Evolutionary conservation across 2,113 vertebrate genomes (phyloP).

Genomic region (Hymenochirus boettgeri): DNA sequence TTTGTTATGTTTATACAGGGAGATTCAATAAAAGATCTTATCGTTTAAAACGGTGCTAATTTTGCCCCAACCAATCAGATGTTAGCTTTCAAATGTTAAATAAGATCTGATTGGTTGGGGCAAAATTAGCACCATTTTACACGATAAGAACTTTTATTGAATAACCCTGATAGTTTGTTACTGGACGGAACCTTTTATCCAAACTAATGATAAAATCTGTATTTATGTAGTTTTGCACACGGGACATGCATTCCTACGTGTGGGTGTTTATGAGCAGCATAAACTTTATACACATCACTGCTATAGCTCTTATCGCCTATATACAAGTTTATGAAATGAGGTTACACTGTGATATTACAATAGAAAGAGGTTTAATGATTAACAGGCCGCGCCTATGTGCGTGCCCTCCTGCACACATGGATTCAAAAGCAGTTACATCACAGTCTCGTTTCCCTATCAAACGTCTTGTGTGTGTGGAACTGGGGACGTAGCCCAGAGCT

Average conservation of each 20-base stretch:
- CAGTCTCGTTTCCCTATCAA: too few species aligned
- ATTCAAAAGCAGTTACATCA: not conserved
- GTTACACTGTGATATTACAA: slow-evolving; percentile 34
- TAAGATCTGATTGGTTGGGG: too few species aligned
- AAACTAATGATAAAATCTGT: not conserved
- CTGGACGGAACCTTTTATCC: not conserved
- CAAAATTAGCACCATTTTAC: too few species aligned
- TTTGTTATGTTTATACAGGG: too few species aligned
- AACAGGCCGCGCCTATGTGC: slow-evolving; percentile 28
- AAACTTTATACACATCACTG: slow-evolving; percentile 7
- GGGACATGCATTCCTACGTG: not conserved
- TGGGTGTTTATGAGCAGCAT: not conserved
- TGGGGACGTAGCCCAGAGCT: too few species aligned
- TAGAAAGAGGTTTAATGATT: slow-evolving; percentile 31
- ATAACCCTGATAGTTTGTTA: too few species aligned
- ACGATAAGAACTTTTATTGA: too few species aligned
- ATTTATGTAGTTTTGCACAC: not conserved
- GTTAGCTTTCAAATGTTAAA: too few species aligned
- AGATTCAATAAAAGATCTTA: too few species aligned
- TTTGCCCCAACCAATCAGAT: too few species aligned
- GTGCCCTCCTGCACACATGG: slow-evolving; percentile 27
- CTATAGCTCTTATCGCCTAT: slow-evolving; percentile 23
- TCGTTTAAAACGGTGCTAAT: too few species aligned
- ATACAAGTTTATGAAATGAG: slow-evolving; percentile 27
- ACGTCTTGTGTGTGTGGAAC: too few species aligned